Conservation (phyloP, 2,113 vertebrate species). For the Alouatta palliata region DNA sequence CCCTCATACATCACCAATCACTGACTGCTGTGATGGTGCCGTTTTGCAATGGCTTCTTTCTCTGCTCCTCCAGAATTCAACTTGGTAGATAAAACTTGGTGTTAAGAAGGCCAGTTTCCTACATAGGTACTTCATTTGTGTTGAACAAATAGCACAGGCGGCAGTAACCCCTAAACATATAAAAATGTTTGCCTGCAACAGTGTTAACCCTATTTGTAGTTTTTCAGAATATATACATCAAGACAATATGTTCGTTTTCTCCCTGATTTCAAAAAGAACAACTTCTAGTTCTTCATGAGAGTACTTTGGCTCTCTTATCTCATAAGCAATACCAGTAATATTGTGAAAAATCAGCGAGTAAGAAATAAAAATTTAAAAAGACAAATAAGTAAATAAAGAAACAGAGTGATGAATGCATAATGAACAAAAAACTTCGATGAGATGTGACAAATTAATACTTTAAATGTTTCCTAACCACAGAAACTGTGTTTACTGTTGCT, state of each 20-base stretch:
- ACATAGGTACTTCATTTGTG: background rate
- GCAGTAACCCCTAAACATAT: background rate
- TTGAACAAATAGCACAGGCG: background rate
- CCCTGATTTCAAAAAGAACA: background rate
- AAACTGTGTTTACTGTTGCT: background rate
- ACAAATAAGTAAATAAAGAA: background rate
- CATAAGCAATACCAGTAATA: background rate
- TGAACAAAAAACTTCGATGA: background rate
- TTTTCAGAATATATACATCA: conserved; percentile 7
- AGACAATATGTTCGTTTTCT: background rate
- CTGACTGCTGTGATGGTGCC: background rate
- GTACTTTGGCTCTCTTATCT: background rate
- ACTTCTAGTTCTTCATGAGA: background rate
- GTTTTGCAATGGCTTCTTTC: background rate
- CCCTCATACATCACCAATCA: background rate
- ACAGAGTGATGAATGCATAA: background rate
- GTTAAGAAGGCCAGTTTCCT: background rate
- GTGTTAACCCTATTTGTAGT: background rate
- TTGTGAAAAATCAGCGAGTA: background rate
- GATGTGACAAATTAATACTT: background rate
- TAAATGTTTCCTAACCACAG: background rate
- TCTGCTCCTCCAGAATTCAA: background rate
- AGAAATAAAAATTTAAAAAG: background rate
- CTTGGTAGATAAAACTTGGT: background rate
- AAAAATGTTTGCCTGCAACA: background rate